Evolutionary conservation across 2,797 vertebrate genomes (phyloP), one percentile per base, ranked within the genome.

Genomic region (Tokudaia tokunoshimensis): DNA sequence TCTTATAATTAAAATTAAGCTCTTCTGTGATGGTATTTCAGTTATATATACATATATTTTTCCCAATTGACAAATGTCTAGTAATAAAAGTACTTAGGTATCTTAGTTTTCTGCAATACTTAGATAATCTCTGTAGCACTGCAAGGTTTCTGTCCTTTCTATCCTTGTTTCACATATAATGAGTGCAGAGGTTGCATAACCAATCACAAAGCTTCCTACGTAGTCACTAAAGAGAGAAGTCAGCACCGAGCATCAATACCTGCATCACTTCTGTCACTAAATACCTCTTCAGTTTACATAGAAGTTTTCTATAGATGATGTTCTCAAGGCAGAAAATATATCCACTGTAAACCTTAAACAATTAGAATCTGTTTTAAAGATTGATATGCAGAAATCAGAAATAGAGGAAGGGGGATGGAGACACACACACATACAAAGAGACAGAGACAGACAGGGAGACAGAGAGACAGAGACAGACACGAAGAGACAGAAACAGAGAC

Each of bases 361-460:
- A 76, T 78, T 95, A 12, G 75, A 75, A 93, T 89, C 0, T 93
- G 3, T 87, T 95, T 89, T 84, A 93, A 83, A 91, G 8, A 47
- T 1, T 81, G 0, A 76, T 61, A 52, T 24, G 78, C 6, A 57
- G 14, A 22, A 31, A 74, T 1, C 22, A 41, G 2, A 8, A 47
- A 50, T 34, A 0, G 6, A 70, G 47, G 1, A 22, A 67, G 63
- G 44, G 31, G 50, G 11, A 34, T 8, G 34, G 3, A 34, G 15
- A 50, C 10, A 12, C 4, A 24, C 34, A 52, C 22, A 80, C 6
- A 31, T 10, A 81, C 1, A 55, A 20, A 57, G 8, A 17, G 13
- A 81, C 5, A 72, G 13, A 29, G 15, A 67, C 41, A 52, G 52
- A 12, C 13, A 26, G 24, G 24, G 37, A 74, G 10, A 75, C 29